These are phyloP conservation scores for Athalia cordata DNA, from an alignment of 2,888 invertebrate genomes.

Conservation along the genomic window DNA sequence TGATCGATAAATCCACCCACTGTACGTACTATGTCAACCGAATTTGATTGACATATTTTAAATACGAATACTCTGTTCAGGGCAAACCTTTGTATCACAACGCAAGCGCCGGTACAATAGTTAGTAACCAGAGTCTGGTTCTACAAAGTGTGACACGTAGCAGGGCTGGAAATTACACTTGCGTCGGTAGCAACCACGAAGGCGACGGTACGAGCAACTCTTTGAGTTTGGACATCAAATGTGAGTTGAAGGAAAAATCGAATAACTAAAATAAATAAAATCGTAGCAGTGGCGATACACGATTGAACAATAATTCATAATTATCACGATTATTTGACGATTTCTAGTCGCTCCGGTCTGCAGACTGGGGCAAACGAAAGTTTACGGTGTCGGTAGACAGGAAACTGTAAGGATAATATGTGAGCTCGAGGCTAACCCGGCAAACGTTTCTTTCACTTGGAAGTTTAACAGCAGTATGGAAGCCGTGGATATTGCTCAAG, in stretches of 20 bases:
- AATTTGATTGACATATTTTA: conserved; percentile 32
- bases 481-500: conserved; percentile 81
- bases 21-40: not conserved
- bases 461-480: conserved; percentile 86
- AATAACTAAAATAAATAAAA: too few relatives aligned
- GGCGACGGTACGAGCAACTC: conserved; percentile 92
- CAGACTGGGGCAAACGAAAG: conserved; percentile 80
- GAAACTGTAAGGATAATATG: conserved; percentile 83
- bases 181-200: conserved; percentile 90
- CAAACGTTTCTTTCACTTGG: conserved; percentile 83
- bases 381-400: conserved; percentile 84
- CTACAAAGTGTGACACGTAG: conserved; percentile 87
- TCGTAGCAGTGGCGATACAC: not conserved
- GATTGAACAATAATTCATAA: conserved; percentile 6
- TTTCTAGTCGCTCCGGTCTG: conserved; percentile 83
- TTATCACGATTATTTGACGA: conserved; percentile 10
- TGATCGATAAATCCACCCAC: conserved; percentile 25
- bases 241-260: conserved; percentile 76
- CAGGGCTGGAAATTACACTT: conserved; percentile 89
- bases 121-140: conserved; percentile 93
- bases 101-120: conserved; percentile 85
- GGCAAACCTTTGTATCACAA: conserved; percentile 87
- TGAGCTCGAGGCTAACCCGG: conserved; percentile 86
- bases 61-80: conserved; percentile 73
- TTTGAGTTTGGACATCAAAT: conserved; percentile 88